Base-by-base conservation (phyloP, 2,797 vertebrate species). In the Molossus molossus region DNA sequence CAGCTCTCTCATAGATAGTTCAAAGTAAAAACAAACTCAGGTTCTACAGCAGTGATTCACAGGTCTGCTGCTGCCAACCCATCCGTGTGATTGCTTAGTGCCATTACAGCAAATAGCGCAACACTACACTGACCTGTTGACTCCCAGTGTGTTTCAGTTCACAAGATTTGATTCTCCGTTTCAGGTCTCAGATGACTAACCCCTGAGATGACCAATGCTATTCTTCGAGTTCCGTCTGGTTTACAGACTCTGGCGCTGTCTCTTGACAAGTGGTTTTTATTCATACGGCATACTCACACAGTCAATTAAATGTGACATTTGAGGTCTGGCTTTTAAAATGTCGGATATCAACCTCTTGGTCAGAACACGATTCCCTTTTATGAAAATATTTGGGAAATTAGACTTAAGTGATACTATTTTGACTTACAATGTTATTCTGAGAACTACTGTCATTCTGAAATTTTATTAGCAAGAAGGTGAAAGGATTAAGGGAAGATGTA, bases 171-270 rank as follows among this genome's bases (percentile, higher is more conserved):
- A 95, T 96, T 96, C 83, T 88, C n/a, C 0, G 60, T 67, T 94
- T 95, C 17, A 81, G 75, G 96, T 97, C 95, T 89, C 96, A 94
- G 96, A 64, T 77, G 91, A 67, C 76, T 97, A 91, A 92, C 27
- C 58, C 79, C 90, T 92, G 37, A 89, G 94, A 93, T 77, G 84
- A 91, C 86, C 67, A 76, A 55, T 18, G 1, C 77, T 91, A 65
- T 62, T 83, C 55, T 85, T 62, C n/a, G 57, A 14, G 48, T 87
- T 88, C 85, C 29, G 0, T 87, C 57, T 11, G 7, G 75, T 95
- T 94, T 95, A 69, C 70, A 96, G 91, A 94, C 50, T 81, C 70
- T n/a, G 70, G 72, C 65, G 77, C 11, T 91, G 50, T 82, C 67
- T 77, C 62, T 67, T 84, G 90, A 87, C 75, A 87, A 91, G 70